Base-by-base conservation (phyloP, 2,888 invertebrate species). In the Priocnemis perturbator region DNA sequence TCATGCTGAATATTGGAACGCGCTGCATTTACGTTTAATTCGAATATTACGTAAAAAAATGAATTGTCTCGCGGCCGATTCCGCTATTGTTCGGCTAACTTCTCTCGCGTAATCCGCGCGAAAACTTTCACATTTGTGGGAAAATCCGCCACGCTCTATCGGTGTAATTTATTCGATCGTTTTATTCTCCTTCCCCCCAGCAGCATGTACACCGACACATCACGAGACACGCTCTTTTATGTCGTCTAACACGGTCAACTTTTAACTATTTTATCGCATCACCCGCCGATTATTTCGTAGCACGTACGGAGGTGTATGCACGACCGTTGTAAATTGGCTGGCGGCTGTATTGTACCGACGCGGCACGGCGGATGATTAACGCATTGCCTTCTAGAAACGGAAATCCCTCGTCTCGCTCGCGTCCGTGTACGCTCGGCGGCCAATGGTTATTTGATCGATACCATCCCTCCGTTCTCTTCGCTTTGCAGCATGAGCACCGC, bases 371-470 rank as follows among this genome's bases (percentile, higher is more conserved):
- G 59, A 69, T 57, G 69, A 66, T 60, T 30, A 74, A 72, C 21
- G 44, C 55, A 47, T 44, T 52, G 47, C 50, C 59, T 55, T 52
- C 60, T 69, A 56, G 62, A 59, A 63, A 67, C 50, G 57, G 61
- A 74, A 73, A 76, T 76, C 74, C 70, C 78, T 55, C 60, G 67
- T 60, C 66, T 23, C 55, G 57, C 66, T 23, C 55, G 57, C 64
- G 73, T 76, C 26, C 74, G 73, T 77, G 50, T 76, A 67, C 79
- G 67, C 76, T 79, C 78, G 77, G 74, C 74, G 74, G 57, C 70
- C 72, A 65, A 71, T 80, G 78, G 83, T 84, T 87, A 87, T 87
- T 87, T 85, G 84, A 86, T 87, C 87, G 86, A 87, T 87, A 87
- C 83, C 77, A 75, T 83, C 79, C 53, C 23, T n/a, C 19, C 57